Evolutionary conservation across 2,888 invertebrate genomes (phyloP), one percentile per base, ranked within the genome.

Genomic region (Nezara viridula): DNA sequence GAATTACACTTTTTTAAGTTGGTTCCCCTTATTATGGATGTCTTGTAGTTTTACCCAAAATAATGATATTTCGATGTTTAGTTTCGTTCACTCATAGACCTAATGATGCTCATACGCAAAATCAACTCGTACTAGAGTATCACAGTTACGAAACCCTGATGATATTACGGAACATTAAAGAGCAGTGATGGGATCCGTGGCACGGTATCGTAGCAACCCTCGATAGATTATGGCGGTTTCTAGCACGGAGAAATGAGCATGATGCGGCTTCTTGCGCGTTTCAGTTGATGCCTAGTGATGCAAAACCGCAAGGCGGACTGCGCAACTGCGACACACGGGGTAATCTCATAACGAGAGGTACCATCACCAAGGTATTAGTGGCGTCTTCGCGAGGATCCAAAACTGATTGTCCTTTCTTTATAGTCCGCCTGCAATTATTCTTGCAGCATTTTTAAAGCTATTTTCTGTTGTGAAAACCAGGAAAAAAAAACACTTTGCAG

Each of bases 141-240:
- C 27, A 16, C 4, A 27, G 27, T 60, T 60, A 7, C 60, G 27
- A 60, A 12, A 32, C 27, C 0, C 32, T 60, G 60, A 32, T 60
- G 60, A 14, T 12, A 32, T 60, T 60, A 60, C 60, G 60, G 32
- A 60, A 60, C 60, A 27, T 27, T 3, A 32, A 60, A 60, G 60
- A 60, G 60, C 60, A 60, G 16, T 60, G 60, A 60, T 60, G 55
- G 55, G n/a, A n/a, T 55, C 55, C 55, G n/a, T n/a, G 60, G 60
- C 60, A 60, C 16, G 16, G 60, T 60, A 60, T 60, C 60, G 4
- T 60, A 60, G 27, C 60, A 55, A 60, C 27, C 32, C 60, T 14
- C 27, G 60, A 60, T 60, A 60, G 60, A 60, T 60, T 60, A 60
- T 27, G 60, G 60, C 32, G 60, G 60, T 60, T 60, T 60, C 60